Conservation (phyloP, 2,797 vertebrate species). For the Yasuhikotakia modesta region DNA sequence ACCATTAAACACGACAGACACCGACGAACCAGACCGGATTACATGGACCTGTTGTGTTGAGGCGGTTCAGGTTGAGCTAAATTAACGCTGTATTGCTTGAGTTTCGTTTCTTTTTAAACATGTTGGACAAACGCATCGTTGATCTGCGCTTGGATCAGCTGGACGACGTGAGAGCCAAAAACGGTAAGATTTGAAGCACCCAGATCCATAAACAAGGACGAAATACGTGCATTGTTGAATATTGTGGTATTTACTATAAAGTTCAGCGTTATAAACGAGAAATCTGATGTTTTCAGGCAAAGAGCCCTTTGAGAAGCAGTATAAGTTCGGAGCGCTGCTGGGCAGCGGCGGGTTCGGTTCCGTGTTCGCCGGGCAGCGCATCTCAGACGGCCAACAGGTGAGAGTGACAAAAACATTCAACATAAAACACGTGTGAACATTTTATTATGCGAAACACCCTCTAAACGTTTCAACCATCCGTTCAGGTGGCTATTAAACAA, state of each 20-base stretch:
- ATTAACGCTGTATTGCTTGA: not conserved
- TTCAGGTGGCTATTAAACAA: conserved; percentile 85
- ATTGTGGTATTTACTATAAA: not conserved
- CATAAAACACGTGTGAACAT: not conserved
- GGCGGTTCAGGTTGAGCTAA: not conserved
- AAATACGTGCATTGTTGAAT: not conserved
- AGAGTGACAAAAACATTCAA: too few relatives aligned
- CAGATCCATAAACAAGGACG: not conserved
- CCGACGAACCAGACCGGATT: not conserved
- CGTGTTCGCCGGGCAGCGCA: conserved; percentile 79
- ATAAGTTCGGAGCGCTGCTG: conserved; percentile 75
- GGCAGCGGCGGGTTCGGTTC: conserved; percentile 85
- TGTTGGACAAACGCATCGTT: conserved; percentile 64
- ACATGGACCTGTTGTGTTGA: conserved; percentile 45
- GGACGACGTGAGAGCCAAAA: conserved; percentile 58
- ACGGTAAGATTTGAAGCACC: conserved; percentile 60
- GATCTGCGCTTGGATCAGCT: conserved; percentile 61
- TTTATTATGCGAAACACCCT: not conserved
- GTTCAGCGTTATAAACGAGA: not conserved
- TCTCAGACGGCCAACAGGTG: conserved; percentile 82
- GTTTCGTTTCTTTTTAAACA: conserved; percentile 42
- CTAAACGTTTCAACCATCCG: conserved; percentile 17
- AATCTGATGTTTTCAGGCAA: conserved; percentile 66
- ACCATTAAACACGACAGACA: not conserved
- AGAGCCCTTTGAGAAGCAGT: conserved; percentile 76